A percentile compares a stretch with the other conserved stretches of the same genome.
These are phyloP conservation scores for Chaetops frenatus DNA, from an alignment of 2,113 vertebrate species.

Conservation along the genomic window DNA sequence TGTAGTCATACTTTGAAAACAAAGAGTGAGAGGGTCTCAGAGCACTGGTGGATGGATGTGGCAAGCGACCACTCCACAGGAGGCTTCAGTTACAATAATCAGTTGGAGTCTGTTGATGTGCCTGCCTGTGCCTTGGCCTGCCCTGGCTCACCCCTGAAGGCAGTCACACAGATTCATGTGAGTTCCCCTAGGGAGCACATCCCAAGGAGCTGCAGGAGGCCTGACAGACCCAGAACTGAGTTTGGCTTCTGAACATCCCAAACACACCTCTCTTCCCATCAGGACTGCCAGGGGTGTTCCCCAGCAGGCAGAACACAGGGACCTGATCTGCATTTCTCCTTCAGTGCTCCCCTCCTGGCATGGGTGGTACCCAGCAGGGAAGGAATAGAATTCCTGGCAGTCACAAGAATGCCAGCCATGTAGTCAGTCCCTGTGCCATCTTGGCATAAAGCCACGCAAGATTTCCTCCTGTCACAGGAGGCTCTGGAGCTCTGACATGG, in stretches of 20 bases:
- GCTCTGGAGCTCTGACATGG: fast-evolving
- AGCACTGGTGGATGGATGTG: neutral
- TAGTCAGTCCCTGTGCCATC: neutral
- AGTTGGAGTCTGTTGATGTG: neutral
- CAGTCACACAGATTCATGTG: neutral
- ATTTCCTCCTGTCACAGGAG: fast-evolving
- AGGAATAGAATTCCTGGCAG: neutral
- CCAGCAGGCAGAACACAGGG: neutral
- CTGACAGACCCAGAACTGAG: fast-evolving
- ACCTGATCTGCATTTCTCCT: neutral
- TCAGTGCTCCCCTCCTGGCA: neutral
- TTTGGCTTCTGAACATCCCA: neutral
- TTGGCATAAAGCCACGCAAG: neutral
- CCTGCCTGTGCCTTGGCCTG: neutral
- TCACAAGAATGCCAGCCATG: neutral
- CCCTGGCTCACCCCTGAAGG: neutral
- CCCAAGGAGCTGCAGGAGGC: neutral
- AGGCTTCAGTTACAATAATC: neutral
- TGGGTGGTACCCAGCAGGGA: neutral
- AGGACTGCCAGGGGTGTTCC: neutral
- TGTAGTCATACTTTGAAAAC: neutral
- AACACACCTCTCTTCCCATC: fast-evolving
- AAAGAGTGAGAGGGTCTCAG: neutral
- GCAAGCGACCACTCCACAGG: neutral
- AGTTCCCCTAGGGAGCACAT: neutral